Base-by-base conservation (phyloP, 92 coral and sea anemone genomes). In the Epizoanthus illoricatus region DNA sequence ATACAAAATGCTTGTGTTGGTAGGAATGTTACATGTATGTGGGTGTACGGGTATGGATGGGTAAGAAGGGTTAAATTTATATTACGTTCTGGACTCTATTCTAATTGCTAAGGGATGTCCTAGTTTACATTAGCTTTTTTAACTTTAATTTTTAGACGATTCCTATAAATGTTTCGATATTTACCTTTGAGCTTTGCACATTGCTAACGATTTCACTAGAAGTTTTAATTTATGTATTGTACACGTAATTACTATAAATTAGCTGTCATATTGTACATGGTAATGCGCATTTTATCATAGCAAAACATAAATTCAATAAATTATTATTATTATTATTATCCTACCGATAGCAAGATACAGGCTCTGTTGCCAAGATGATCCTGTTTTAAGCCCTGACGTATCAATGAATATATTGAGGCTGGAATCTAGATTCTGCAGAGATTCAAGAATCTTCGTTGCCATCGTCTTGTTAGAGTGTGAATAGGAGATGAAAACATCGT, bases 401-500 rank as follows among this genome's bases (percentile, higher is more conserved):
- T 95, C 97, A 69, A 95, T 95, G 85, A 93, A 95, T 52, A 95
- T 92, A 60, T 86, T 91, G 59, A 95, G 76, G 10, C 73, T 79
- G 28, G 95, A 90, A 78, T 89, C 92, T 54, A 81, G 67, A 28
- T 74, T 39, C 86, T 81, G 89, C 69, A 95, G 87, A 41, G 78
- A 80, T 21, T 86, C 81, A 36, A 91, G 75, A 52, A 93, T 59
- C 79, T 75, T 83, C 59, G 86, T 58, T 1, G 98, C 98, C 55
- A 83, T 84, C 56, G 74, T 65, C 64, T 86, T 89, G 87, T 93
- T 91, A 47, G 68, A 80, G 86, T 95, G 98, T 1, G 94, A 93
- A 68, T 95, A 95, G 1, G 98, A 95, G 39, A 95, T 89, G 69
- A 95, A 95, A 10, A 95, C 95, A 83, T 95, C 98, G 73, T 95